A percentile compares a stretch with the other conserved stretches of the same genome.
These are phyloP conservation scores for Tolmerus cingulatus DNA, from an alignment of 2,888 invertebrate species.

Conservation along the genomic window DNA sequence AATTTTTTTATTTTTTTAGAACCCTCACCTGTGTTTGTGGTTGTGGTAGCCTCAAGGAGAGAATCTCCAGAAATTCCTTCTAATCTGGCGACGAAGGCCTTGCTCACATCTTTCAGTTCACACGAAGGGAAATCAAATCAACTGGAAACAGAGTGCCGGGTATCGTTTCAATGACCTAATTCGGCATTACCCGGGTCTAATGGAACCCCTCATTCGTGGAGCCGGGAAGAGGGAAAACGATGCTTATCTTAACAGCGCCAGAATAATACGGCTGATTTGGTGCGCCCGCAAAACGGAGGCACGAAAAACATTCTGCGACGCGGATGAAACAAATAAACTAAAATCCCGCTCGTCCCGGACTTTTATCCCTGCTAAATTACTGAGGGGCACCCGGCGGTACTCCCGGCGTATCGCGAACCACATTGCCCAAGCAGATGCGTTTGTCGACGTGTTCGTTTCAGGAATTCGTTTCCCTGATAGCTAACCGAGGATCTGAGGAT, in stretches of 20 bases:
- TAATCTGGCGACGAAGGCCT: conserved; percentile 3
- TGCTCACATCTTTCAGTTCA: conserved; percentile 32
- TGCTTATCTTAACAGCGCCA: not conserved
- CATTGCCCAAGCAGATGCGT: not conserved
- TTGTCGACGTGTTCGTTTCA: not conserved
- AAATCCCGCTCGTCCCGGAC: not conserved
- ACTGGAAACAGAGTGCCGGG: conserved; percentile 31
- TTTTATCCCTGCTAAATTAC: conserved; percentile 24
- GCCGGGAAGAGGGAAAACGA: not conserved
- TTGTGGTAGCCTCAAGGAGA: not conserved
- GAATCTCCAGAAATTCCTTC: not conserved
- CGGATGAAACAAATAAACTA: conserved; percentile 36
- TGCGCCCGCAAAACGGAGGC: not conserved
- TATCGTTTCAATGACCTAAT: conserved; percentile 44
- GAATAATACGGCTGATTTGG: not conserved
- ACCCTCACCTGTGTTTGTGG: not conserved
- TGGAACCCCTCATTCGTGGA: not conserved
- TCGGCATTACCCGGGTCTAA: conserved; percentile 30
- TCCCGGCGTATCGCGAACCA: not conserved
- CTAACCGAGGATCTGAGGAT: not conserved
- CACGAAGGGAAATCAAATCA: conserved; percentile 42
- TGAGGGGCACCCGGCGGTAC: not conserved
- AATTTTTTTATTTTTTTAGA: not conserved
- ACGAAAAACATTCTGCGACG: not conserved
- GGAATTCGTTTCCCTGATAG: not conserved